A percentile compares a stretch with the other conserved stretches of the same genome.
These are phyloP conservation scores for Acrocephalus kingi DNA, from an alignment of 2,113 vertebrate genomes.

Conservation along the genomic window DNA sequence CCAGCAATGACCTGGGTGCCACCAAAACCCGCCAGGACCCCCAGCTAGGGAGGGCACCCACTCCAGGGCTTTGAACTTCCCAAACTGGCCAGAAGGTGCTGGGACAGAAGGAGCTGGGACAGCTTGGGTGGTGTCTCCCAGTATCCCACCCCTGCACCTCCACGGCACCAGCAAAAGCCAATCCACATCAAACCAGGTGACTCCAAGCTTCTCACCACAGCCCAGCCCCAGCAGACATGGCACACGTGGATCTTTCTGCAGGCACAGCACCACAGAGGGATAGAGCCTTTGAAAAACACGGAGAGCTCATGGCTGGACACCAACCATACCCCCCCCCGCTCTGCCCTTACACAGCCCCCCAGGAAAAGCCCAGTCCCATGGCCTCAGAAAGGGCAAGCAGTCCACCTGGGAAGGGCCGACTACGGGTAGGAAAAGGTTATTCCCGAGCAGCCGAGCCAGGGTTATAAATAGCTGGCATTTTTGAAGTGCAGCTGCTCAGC, in stretches of 20 bases:
- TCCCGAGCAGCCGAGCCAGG: not conserved
- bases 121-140: fast-evolving
- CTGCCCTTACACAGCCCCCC: not conserved
- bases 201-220: not conserved
- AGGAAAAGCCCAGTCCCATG: fast-evolving
- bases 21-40: not conserved
- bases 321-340: fast-evolving
- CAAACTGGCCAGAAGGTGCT: not conserved
- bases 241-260: not conserved
- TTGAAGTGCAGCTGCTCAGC: slow-evolving; percentile 49
- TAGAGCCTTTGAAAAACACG: not conserved
- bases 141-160: not conserved
- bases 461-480: slow-evolving; percentile 60
- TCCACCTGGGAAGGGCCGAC: not conserved
- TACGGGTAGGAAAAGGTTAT: not conserved
- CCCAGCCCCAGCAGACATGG: not conserved
- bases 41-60: fast-evolving
- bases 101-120: not conserved
- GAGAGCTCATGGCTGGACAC: fast-evolving
- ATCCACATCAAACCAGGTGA: not conserved
- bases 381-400: not conserved
- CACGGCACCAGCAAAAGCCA: not conserved
- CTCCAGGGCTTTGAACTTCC: not conserved
- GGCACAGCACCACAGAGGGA: not conserved
- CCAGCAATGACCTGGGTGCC: fast-evolving